Evolutionary conservation across 2,888 invertebrate genomes (phyloP).

Genomic region (Sarcophaga subvicina): DNA sequence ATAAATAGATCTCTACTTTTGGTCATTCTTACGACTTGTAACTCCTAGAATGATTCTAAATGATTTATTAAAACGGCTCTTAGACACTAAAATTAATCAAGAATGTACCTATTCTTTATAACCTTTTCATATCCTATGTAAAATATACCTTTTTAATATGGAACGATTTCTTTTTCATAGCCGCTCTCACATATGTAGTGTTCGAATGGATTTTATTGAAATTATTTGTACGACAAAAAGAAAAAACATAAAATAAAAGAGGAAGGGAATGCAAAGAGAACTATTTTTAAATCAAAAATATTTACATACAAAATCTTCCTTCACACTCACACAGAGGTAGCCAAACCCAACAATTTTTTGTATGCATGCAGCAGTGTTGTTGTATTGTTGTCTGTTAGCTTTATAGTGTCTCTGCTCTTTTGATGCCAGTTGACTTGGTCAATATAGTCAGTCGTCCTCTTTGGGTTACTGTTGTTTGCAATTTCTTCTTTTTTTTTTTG

Average conservation of each 20-base stretch:
- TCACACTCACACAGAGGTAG: no score
- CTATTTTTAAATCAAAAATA: no score
- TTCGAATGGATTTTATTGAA: conserved; percentile 40
- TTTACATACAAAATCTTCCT: no score
- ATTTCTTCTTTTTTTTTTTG: not conserved
- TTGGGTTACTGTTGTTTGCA: not conserved
- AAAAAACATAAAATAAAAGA: no score
- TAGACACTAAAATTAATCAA: no score
- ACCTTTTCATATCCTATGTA: no score
- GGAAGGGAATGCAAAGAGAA: not conserved
- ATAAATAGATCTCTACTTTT: no score
- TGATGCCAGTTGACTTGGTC: conserved; percentile 46
- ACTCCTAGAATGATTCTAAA: no score
- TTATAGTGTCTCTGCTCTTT: conserved; percentile 51
- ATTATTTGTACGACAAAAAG: conserved; percentile 20
- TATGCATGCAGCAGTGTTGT: not conserved
- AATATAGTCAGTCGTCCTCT: conserved; percentile 2
- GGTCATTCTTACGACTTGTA: no score
- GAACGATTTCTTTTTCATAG: not conserved
- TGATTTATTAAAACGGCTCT: no score
- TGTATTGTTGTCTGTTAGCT: conserved; percentile 1
- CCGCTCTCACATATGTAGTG: conserved; percentile 11
- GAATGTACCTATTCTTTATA: no score
- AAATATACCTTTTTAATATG: no score
- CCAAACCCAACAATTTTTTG: not conserved